Percentiles rank a stretch among this genome's conserved stretches.
Conservation (phyloP, 2,888 invertebrate genomes). For the Lingula anatina region DNA sequence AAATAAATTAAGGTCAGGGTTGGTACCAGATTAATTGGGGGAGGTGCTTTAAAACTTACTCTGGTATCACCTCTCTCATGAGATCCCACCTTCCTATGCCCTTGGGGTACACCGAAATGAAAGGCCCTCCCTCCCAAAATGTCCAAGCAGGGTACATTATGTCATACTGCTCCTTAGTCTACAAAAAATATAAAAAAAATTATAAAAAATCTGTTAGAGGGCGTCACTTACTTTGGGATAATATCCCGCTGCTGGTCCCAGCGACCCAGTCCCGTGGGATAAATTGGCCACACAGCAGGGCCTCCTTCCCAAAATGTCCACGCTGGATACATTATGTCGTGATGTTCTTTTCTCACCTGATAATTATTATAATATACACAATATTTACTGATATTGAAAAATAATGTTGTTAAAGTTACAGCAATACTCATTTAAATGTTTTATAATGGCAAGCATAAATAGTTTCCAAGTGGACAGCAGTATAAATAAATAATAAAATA, state of each 20-base stretch:
- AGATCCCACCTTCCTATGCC: constrained; percentile 92
- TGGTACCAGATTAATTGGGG: too few relatives aligned
- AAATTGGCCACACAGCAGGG: constrained; percentile 82
- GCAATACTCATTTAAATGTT: background rate
- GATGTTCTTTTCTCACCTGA: too few relatives aligned
- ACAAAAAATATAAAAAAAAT: constrained; percentile 11
- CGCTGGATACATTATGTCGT: constrained; percentile 86
- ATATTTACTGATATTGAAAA: constrained; percentile 21
- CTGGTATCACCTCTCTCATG: constrained; percentile 67
- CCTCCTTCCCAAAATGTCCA: constrained; percentile 99
- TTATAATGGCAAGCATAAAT: too few relatives aligned
- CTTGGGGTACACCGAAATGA: constrained; percentile 81
- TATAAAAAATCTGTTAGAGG: too few relatives aligned
- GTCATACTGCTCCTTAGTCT: constrained; percentile 75
- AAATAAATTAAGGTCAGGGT: too few relatives aligned
- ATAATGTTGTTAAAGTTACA: background rate
- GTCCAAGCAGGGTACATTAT: constrained; percentile 93
- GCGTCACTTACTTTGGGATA: constrained; percentile 58
- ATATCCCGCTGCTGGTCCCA: constrained; percentile 82
- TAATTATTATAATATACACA: background rate
- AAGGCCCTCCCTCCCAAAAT: constrained; percentile 98
- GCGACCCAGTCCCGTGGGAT: constrained; percentile 87
- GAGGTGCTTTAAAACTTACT: too few relatives aligned
- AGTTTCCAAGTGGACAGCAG: constrained; percentile 67
- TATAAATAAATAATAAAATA: constrained; percentile 6